Conservation (phyloP, 2,888 invertebrate species). For the Drosophila antonietae region DNA sequence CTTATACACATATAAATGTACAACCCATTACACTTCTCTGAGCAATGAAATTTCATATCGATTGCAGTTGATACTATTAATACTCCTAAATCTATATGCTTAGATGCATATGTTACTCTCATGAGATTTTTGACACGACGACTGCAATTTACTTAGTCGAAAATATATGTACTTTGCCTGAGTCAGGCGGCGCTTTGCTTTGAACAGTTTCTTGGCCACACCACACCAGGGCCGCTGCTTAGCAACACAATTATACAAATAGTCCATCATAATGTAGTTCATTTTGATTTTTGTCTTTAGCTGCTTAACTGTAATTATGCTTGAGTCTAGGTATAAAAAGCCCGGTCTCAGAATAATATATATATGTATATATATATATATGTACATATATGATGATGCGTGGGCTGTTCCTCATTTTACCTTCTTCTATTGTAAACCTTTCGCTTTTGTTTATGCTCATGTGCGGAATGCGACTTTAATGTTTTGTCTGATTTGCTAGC, state of each 20-base stretch:
- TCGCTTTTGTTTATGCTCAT: constrained; percentile 39
- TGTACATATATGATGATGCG: background rate
- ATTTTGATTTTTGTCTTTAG: background rate
- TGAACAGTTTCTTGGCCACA: background rate
- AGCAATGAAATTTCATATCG: too few relatives aligned
- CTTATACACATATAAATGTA: too few relatives aligned
- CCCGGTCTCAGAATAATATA: too few relatives aligned
- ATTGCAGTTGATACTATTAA: too few relatives aligned
- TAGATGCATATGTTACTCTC: too few relatives aligned
- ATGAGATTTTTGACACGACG: background rate
- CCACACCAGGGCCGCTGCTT: too few relatives aligned
- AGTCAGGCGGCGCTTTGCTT: background rate
- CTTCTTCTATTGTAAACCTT: constrained; percentile 23
- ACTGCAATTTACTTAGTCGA: constrained; percentile 1
- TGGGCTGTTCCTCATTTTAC: background rate
- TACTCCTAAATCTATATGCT: too few relatives aligned
- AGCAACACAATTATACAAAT: background rate
- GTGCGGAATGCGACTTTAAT: constrained; percentile 5
- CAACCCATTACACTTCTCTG: too few relatives aligned
- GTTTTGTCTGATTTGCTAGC: constrained; percentile 22
- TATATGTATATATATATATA: background rate
- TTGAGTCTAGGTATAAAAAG: too few relatives aligned
- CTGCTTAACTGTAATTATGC: background rate
- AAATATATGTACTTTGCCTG: background rate
- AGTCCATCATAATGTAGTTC: background rate